Percentiles rank a stretch among this genome's conserved stretches.
Evolutionary conservation across 2,797 vertebrate species (phyloP).

Genomic region (Prionace glauca): DNA sequence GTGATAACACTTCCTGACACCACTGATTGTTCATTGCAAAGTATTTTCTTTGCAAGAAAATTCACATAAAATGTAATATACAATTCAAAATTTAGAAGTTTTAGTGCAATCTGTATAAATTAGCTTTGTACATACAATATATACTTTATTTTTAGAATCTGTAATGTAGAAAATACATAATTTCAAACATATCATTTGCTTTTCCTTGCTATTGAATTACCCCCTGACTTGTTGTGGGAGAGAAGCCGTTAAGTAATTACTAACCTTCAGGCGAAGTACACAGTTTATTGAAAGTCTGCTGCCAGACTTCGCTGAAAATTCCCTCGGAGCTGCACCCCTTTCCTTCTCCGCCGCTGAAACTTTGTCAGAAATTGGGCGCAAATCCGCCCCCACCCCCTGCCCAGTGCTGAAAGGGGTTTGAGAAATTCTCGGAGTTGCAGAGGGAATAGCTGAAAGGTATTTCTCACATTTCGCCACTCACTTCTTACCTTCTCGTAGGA

Average conservation of each 20-base stretch:
- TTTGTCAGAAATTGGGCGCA: background rate
- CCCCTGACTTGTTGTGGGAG: background rate
- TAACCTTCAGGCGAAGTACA: background rate
- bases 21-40: background rate
- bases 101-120: no score
- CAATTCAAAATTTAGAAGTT: no score
- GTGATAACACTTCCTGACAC: background rate
- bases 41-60: background rate
- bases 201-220: background rate
- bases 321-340: background rate
- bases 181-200: no score
- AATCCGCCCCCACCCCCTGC: background rate
- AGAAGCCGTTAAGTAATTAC: no score
- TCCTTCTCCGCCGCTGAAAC: background rate
- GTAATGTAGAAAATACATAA: no score
- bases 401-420: background rate
- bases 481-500: constrained; percentile 53
- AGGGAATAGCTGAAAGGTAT: background rate
- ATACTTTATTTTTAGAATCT: no score
- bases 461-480: background rate
- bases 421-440: background rate
- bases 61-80: no score
- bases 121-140: no score
- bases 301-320: background rate
- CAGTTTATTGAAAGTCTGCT: background rate